Evolutionary conservation across 1,140 invertebrate genomes (phyloP), one percentile per base, ranked within the genome.

Genomic region (Bombus consobrinus): DNA sequence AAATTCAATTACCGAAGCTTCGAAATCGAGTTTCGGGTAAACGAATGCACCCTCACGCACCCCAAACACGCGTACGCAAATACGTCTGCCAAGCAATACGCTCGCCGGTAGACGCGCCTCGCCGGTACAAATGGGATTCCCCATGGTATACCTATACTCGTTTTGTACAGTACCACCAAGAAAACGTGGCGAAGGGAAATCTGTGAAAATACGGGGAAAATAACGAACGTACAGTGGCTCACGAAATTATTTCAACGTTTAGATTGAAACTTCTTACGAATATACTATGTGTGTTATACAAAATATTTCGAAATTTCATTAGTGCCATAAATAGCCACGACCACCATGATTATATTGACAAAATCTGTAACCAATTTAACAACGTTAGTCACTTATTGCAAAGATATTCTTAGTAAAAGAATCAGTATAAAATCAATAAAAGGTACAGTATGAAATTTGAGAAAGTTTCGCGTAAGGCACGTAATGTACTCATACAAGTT

Each of bases 1-100:
- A 86, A 81, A 90, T 90, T 90, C 83, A 88, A 90, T 90, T 81
- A 87, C 57, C 25, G 32, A 72, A 84, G 74, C 81, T 80, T 37
- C 71, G 82, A 88, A 91, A 91, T 91, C 83, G 81, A 90, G 69
- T 91, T 91, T 90, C 81, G 37, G 32, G 79, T 83, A 91, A 91
- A 89, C 79, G 90, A 90, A 91, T 91, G 87, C 88, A 88, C 87
- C 83, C 88, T 87, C 84, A 73, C 83, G 89, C 78, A 32, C 72
- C 62, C 69, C 78, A 83, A 91, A 90, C 84, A 91, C 71, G 81
- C 68, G 68, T 86, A 76, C 71, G 85, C 68, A 89, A 87, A 91
- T 86, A 90, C 57, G 64, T 64, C 47, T 57, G 79, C 47, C 37
- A 68, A 43, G 86, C 47, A 83, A 81, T 90, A 86, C 43, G 59